Base-by-base conservation (phyloP, 2,113 vertebrate genomes). In the Athene cunicularia region DNA sequence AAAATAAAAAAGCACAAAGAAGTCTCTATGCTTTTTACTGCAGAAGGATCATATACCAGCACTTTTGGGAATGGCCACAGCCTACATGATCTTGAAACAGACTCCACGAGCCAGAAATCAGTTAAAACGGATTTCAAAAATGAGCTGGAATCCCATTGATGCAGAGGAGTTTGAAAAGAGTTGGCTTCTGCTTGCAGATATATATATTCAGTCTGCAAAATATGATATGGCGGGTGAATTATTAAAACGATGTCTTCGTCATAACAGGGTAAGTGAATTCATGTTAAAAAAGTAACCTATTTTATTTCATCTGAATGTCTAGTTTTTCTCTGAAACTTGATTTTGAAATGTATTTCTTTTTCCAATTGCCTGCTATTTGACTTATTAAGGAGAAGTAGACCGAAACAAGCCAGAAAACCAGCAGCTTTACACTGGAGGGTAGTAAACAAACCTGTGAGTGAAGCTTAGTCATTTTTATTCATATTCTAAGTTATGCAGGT, bases 151-250 rank as follows among this genome's bases (percentile, higher is more conserved):
- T 98, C 98, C 99, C 37, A 86, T 99, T 24, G 99, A 99, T 91
- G 99, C 99, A 9, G 99, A 99, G 47, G 99, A 99, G 88, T 99
- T 99, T 95, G 99, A 99, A 97, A 99, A 99, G 98, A 99, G 99
- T 97, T 99, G 99, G 99, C 98, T 99, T 86, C 98, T 99, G 17
- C 98, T 99, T 96, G 99, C 99, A 49, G 99, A 99, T 97, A 99
- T 99, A 97, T 99, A 99, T 97, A 99, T 99, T 97, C 99, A 99
- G 50, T 99, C 99, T 17, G 99, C 99, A 93, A 99, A 99, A 97
- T 99, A 99, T 0, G 99, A 99, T 98, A 99, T 99, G 98, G 99
- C 99, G 1, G 98, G 98, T 63, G 99, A 99, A 83, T 98, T 99
- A 20, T 82, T 99, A 32, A 99, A 99, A 93, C 98, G 98, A 53